A percentile compares a stretch with the other conserved stretches of the same genome.
Evolutionary conservation across 2,797 vertebrate species (phyloP).

Genomic region (Scomberomorus guttatus): DNA sequence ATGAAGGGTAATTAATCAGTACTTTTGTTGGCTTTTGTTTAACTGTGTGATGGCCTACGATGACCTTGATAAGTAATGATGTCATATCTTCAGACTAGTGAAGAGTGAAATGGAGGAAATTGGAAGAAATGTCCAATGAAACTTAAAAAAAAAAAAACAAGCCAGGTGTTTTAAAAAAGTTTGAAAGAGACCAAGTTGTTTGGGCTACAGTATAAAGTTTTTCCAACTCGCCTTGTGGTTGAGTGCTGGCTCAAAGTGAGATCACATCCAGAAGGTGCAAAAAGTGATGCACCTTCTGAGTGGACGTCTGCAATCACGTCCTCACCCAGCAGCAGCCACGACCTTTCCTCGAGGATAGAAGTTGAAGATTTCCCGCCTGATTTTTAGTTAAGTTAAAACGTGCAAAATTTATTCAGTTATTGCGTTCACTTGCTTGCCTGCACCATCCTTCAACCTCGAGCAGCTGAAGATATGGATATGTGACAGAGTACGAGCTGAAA

Average conservation of each 20-base stretch:
- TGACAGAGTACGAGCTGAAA: background rate
- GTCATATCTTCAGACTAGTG: background rate
- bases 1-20: background rate
- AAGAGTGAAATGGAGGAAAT: background rate
- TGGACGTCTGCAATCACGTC: background rate
- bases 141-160: no score
- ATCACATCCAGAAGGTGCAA: background rate
- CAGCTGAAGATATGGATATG: background rate
- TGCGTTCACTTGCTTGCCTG: background rate
- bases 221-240: background rate
- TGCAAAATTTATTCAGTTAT: background rate
- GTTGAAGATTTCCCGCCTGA: no score
- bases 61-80: background rate
- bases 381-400: no score
- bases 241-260: background rate
- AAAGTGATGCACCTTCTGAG: no score
- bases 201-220: no score
- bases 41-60: background rate
- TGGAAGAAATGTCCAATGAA: background rate
- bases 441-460: background rate
- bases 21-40: slow-evolving; percentile 22
- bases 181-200: no score
- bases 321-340: no score
- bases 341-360: background rate
- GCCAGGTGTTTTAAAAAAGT: background rate